Evolutionary conservation across 1,140 invertebrate genomes (phyloP).

Genomic region (Meloidogyne hapla): DNA sequence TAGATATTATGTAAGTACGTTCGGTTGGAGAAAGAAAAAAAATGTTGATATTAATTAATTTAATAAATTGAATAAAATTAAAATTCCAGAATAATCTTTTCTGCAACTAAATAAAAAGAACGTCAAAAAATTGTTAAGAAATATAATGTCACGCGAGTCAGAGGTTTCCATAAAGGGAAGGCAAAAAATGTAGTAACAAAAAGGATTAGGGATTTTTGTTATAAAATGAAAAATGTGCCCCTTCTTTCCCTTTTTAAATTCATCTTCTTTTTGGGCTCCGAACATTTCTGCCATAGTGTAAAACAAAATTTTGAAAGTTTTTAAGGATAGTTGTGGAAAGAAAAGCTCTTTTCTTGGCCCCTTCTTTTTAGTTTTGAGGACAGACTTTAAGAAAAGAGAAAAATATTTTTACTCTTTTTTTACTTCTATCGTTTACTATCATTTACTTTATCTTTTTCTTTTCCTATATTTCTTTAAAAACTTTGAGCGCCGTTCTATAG

Average conservation of each 20-base stretch:
- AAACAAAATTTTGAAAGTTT: neutral
- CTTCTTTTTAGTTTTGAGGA: neutral
- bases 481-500: neutral
- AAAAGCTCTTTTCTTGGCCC: neutral
- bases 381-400: neutral
- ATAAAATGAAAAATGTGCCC: neutral
- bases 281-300: neutral
- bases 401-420: neutral
- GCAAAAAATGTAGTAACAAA: neutral
- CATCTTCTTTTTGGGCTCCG: no score
- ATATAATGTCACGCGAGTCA: neutral
- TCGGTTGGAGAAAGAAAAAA: neutral
- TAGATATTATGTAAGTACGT: neutral
- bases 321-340: neutral
- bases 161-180: neutral
- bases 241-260: no score
- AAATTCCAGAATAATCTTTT: no score
- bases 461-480: conserved; percentile 13
- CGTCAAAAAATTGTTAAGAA: neutral
- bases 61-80: no score
- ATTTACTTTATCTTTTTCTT: neutral
- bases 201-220: neutral
- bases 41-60: neutral
- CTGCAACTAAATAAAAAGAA: no score
- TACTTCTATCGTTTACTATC: neutral